These are phyloP conservation scores for Danio rerio DNA, from an alignment of 2,113 vertebrate genomes.

Conservation along the genomic window GRCz12tu NC_133194.1:39387001-39387500, in stretches of 20 bases:
- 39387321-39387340: not conserved
- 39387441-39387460: not conserved
- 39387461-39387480: not conserved
- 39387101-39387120: not conserved
- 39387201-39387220: slow-evolving; percentile 24
- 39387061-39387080: slow-evolving; percentile 46
- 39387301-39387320: slow-evolving; percentile 6
- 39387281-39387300: slow-evolving; percentile 4
- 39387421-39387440: not conserved
- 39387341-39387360: not conserved
- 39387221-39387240: slow-evolving; percentile 25
- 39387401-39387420: too few species aligned
- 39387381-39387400: not conserved
- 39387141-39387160: slow-evolving; percentile 5
- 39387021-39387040: slow-evolving; percentile 29
- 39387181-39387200: slow-evolving; percentile 31
- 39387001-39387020: not conserved
- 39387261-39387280: slow-evolving; percentile 9
- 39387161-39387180: slow-evolving; percentile 28
- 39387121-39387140: slow-evolving; percentile 16
- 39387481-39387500: not conserved
- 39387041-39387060: slow-evolving; percentile 53
- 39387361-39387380: not conserved
- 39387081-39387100: slow-evolving; percentile 53
- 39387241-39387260: slow-evolving; percentile 29